phyloP scores from a whole-genome alignment of 2,797 vertebrate species.

The Thamnophis elegans region DNA sequence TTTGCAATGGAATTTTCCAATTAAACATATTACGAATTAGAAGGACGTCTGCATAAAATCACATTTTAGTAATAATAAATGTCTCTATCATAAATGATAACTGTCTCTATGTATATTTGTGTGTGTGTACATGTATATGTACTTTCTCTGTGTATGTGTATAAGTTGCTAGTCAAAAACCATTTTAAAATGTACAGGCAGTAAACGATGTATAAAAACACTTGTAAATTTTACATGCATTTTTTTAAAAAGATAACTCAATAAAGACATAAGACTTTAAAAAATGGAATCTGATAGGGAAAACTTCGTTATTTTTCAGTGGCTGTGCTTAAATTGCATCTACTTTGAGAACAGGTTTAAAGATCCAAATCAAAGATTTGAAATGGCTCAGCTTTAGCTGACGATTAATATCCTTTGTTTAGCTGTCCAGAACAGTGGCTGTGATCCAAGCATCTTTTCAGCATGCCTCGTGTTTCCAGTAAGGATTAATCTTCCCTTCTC shows the following conservation, averaged over 20 bases:
- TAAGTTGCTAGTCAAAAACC: not conserved
- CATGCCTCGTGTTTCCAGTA: not conserved
- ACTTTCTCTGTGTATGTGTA: not conserved
- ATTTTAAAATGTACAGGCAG: not conserved
- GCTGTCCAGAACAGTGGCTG: not conserved
- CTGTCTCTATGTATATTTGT: too few species aligned
- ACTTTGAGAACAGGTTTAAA: not conserved
- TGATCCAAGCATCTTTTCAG: not conserved
- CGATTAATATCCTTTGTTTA: not conserved
- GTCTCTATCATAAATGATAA: not conserved
- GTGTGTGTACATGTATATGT: too few species aligned
- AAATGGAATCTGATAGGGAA: not conserved
- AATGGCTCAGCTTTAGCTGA: not conserved
- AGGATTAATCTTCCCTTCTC: not conserved
- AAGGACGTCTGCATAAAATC: not conserved
- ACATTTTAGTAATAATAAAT: not conserved
- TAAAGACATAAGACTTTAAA: not conserved
- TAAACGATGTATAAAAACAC: not conserved
- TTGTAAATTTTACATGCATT: not conserved
- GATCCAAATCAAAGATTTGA: not conserved
- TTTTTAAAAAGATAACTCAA: not conserved
- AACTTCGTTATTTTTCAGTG: not conserved
- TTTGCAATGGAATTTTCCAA: not conserved
- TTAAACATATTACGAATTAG: not conserved
- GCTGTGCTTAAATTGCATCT: not conserved